Conservation (phyloP, 2,888 invertebrate species). For the Eilema sororculum region DNA sequence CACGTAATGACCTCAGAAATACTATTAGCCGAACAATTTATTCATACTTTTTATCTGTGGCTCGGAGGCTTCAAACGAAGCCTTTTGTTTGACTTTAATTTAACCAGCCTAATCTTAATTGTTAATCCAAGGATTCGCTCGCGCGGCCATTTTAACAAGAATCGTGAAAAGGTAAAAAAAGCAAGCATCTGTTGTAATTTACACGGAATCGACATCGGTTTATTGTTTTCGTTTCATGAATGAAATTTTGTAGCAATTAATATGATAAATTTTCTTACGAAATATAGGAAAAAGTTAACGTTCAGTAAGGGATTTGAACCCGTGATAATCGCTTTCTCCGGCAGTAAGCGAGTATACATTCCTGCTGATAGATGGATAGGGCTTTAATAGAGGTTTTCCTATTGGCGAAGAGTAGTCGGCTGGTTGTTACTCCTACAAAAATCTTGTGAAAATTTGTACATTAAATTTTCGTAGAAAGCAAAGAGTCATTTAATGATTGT, state of each 20-base stretch:
- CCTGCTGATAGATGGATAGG: no score
- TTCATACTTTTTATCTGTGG: conserved; percentile 47
- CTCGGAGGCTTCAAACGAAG: conserved; percentile 33
- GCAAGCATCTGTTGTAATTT: conserved; percentile 8
- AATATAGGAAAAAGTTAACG: no score
- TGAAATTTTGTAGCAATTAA: conserved; percentile 26
- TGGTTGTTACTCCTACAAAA: no score
- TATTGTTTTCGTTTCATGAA: conserved; percentile 27
- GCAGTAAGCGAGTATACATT: no score
- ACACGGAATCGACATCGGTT: conserved; percentile 24
- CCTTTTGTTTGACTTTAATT: conserved; percentile 57
- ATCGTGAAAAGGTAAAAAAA: conserved; percentile 32
- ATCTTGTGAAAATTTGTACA: no score
- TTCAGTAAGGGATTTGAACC: no score
- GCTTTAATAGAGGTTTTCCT: no score
- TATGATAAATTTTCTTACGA: no score
- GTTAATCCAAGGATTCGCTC: conserved; percentile 44
- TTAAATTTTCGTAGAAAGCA: no score
- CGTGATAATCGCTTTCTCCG: no score
- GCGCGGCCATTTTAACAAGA: conserved; percentile 39
- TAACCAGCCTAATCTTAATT: conserved; percentile 50
- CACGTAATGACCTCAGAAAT: conserved; percentile 19
- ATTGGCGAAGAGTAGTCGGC: no score
- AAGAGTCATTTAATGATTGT: no score
- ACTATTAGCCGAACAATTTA: conserved; percentile 42